Evolutionary conservation across 2,113 vertebrate genomes (phyloP), one percentile per base, ranked within the genome.

Genomic region (Sorex fumeus): DNA sequence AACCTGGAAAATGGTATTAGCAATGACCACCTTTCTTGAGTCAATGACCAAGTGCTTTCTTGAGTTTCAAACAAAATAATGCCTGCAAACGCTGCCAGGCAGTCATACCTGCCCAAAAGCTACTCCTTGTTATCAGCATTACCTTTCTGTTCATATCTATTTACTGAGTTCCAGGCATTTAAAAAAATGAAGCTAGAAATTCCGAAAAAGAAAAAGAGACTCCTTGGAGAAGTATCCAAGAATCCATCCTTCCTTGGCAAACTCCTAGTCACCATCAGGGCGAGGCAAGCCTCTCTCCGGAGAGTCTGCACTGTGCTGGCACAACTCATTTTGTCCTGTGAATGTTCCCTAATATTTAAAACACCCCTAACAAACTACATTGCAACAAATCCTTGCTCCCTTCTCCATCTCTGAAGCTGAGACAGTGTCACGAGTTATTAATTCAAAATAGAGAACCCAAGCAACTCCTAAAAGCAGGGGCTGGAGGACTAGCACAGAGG

Each of bases 231-330:
- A 85, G 18, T 57, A 93, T 92, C 90, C 85, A 30, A 70, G 67
- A 90, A 78, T 80, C 32, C 83, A 53, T 89, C 40, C 57, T 19
- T 67, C 71, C 66, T 53, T 32, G 21, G 50, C 71, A 47, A 93
- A 93, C 92, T 81, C 83, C 83, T 79, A 88, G 72, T 76, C 93
- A 47, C 66, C 53, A 84, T 87, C 91, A 95, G 82, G 62, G 30
- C 53, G 23, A 79, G n/a, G 82, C 43, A 83, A 84, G 69, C 12
- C 5, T 79, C 70, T 89, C 45, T 62, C 32, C 75, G 5, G 2
- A 21, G 15, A 87, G 28, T 30, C 23, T 62, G 45, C 32, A 28
- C 15, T 70, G 11, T 76, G 88, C 60, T 50, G 23, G 60, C 43
- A 94, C 70, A 95, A 60, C 16, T 30, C 60, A 71, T 60, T 43